Conservation (phyloP, 2,888 invertebrate genomes). For the Drosophila mimetica region DNA sequence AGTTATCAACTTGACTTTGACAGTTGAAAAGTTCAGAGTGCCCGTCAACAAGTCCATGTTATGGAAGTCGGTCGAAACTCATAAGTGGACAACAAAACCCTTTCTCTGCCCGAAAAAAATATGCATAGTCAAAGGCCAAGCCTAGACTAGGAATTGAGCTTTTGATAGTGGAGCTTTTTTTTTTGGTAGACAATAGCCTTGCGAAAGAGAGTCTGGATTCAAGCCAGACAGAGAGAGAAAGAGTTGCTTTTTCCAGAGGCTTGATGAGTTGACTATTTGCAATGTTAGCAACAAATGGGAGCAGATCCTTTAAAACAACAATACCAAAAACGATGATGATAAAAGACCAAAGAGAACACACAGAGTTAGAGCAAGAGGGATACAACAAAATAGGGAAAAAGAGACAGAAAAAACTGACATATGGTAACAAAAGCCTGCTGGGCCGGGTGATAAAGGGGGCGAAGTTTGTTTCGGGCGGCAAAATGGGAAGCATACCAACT, state of each 20-base stretch:
- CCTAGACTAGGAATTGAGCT: slow-evolving; percentile 23
- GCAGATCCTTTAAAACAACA: slow-evolving; percentile 36
- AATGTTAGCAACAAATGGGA: slow-evolving; percentile 31
- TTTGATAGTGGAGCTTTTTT: slow-evolving; percentile 34
- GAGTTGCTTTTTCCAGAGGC: slow-evolving; percentile 11
- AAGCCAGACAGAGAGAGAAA: not conserved
- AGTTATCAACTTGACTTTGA: slow-evolving; percentile 31
- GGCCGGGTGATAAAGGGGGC: slow-evolving; percentile 4
- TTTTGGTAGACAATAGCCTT: slow-evolving; percentile 23
- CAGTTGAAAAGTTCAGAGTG: slow-evolving; percentile 22
- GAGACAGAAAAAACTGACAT: slow-evolving; percentile 47
- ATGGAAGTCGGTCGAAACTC: slow-evolving; percentile 31
- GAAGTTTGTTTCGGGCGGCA: not conserved
- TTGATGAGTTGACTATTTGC: slow-evolving; percentile 40
- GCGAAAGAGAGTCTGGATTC: not conserved
- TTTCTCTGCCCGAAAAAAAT: not conserved
- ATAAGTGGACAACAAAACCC: slow-evolving; percentile 34
- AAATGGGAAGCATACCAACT: slow-evolving; percentile 32
- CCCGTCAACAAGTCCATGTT: slow-evolving; percentile 34
- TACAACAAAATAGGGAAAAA: slow-evolving; percentile 26
- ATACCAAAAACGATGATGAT: slow-evolving; percentile 35
- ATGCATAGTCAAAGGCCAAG: slow-evolving; percentile 26
- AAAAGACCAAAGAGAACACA: slow-evolving; percentile 29
- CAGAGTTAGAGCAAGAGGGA: slow-evolving; percentile 19
- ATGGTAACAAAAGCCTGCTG: slow-evolving; percentile 59